Conservation (phyloP, 2,888 invertebrate genomes). For the Mythimna vitellina region DNA sequence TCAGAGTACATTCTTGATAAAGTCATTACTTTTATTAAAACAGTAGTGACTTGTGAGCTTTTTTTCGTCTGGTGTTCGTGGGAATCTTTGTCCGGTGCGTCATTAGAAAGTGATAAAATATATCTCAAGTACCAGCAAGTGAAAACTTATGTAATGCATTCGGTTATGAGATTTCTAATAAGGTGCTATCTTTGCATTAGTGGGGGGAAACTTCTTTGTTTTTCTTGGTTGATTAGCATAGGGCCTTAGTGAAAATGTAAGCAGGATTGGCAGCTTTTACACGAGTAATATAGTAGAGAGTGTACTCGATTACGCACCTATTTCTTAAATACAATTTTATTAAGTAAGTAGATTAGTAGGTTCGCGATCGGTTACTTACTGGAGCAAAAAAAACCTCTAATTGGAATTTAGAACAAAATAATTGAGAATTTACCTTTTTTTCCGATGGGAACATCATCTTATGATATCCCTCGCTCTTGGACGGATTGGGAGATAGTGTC, state of each 20-base stretch:
- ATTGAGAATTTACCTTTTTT: too few species aligned
- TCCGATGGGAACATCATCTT: too few species aligned
- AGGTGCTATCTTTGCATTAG: slow-evolving; percentile 49
- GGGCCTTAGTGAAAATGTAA: background rate
- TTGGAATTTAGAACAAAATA: background rate
- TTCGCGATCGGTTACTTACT: too few species aligned
- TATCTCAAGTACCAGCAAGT: slow-evolving; percentile 59
- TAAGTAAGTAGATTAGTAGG: too few species aligned
- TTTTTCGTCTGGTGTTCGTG: slow-evolving; percentile 64
- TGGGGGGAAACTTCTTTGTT: slow-evolving; percentile 6
- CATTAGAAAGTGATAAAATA: slow-evolving; percentile 75
- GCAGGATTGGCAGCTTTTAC: background rate
- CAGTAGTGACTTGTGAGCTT: slow-evolving; percentile 47
- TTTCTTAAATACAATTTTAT: background rate
- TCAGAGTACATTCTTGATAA: slow-evolving; percentile 2
- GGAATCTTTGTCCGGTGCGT: slow-evolving; percentile 64
- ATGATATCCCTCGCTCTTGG: too few species aligned
- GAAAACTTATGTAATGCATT: slow-evolving; percentile 54
- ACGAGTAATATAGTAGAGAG: too few species aligned
- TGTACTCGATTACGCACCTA: background rate
- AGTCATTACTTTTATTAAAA: slow-evolving; percentile 52
- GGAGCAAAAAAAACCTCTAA: background rate
- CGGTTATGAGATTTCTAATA: slow-evolving; percentile 60
- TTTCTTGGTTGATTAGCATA: slow-evolving; percentile 35
- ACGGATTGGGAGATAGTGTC: too few species aligned